These are phyloP conservation scores for Disparrhopalites patrizii DNA, from an alignment of 2,888 invertebrate genomes.

Conservation along the genomic window DNA sequence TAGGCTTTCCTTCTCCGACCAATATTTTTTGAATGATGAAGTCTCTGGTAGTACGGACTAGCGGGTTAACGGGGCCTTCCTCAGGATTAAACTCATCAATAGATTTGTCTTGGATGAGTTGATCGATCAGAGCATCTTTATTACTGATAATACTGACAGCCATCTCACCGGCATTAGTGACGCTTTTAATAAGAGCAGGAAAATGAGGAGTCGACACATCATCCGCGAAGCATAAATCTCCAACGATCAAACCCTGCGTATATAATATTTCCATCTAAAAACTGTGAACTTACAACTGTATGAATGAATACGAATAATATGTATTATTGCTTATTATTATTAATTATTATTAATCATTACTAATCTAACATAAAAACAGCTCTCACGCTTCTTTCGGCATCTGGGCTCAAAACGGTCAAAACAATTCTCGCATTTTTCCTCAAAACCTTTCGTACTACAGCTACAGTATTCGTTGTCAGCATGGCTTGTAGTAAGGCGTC, in stretches of 20 bases:
- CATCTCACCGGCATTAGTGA: constrained; percentile 11
- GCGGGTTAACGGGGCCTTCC: constrained; percentile 41
- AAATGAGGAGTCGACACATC: constrained; percentile 43
- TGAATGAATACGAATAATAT: not conserved
- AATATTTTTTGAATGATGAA: constrained; percentile 32
- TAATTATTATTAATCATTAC: not conserved
- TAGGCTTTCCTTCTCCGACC: not conserved
- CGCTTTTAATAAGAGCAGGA: constrained; percentile 31
- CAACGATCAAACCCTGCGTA: constrained; percentile 38
- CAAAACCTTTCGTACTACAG: constrained; percentile 41
- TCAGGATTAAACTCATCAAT: constrained; percentile 30
- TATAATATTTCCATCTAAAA: constrained; percentile 15
- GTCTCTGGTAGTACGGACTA: constrained; percentile 23
- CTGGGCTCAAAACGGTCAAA: constrained; percentile 36
- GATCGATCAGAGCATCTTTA: constrained; percentile 41
- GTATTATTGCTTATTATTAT: not conserved
- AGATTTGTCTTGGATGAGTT: constrained; percentile 33
- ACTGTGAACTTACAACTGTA: not conserved
- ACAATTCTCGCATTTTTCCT: constrained; percentile 19
- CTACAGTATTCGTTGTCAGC: constrained; percentile 31
- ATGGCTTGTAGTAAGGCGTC: constrained; percentile 37
- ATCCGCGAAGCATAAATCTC: constrained; percentile 42
- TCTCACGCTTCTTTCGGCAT: constrained; percentile 34
- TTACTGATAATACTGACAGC: constrained; percentile 17
- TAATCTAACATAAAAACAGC: not conserved